These are phyloP conservation scores for Siniperca undulata DNA, from an alignment of 2,797 vertebrate species.

Conservation along the genomic window DNA sequence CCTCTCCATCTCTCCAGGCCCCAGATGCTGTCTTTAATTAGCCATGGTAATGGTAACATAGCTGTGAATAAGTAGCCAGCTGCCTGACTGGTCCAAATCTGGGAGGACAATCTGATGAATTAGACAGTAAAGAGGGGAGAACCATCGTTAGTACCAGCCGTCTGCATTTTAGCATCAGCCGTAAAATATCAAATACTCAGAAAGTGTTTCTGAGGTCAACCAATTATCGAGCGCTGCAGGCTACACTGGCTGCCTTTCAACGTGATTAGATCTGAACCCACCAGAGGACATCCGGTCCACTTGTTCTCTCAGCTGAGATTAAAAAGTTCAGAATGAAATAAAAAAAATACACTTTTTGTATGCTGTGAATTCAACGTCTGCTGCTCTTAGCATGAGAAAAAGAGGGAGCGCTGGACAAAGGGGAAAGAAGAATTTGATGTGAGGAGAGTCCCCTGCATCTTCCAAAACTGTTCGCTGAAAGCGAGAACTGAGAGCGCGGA, in stretches of 20 bases:
- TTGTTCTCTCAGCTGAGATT: slow-evolving; percentile 63
- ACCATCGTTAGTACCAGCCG: slow-evolving; percentile 51
- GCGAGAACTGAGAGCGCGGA: neutral
- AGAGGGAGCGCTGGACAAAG: slow-evolving; percentile 34
- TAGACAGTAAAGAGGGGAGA: slow-evolving; percentile 53
- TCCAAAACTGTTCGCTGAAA: slow-evolving; percentile 50
- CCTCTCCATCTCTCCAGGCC: slow-evolving; percentile 37
- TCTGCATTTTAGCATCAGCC: slow-evolving; percentile 56
- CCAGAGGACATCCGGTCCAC: slow-evolving; percentile 64
- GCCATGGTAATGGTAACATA: slow-evolving; percentile 47
- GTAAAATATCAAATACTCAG: slow-evolving; percentile 70
- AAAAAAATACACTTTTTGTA: slow-evolving; percentile 35
- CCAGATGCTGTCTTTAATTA: slow-evolving; percentile 64
- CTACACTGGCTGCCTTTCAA: slow-evolving; percentile 68
- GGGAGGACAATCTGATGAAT: slow-evolving; percentile 57
- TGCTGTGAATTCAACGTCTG: slow-evolving; percentile 54
- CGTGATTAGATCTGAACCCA: slow-evolving; percentile 75
- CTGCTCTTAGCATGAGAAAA: slow-evolving; percentile 34
- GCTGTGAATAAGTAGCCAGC: slow-evolving; percentile 49
- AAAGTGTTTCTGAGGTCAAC: slow-evolving; percentile 76
- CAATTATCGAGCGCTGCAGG: slow-evolving; percentile 72
- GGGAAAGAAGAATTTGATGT: slow-evolving; percentile 19
- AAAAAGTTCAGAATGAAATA: slow-evolving; percentile 57
- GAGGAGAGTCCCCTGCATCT: slow-evolving; percentile 44
- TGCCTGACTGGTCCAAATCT: slow-evolving; percentile 45